These are phyloP conservation scores for Labeo calbasu DNA, from an alignment of 2,797 vertebrate genomes.

Conservation along the genomic window DNA sequence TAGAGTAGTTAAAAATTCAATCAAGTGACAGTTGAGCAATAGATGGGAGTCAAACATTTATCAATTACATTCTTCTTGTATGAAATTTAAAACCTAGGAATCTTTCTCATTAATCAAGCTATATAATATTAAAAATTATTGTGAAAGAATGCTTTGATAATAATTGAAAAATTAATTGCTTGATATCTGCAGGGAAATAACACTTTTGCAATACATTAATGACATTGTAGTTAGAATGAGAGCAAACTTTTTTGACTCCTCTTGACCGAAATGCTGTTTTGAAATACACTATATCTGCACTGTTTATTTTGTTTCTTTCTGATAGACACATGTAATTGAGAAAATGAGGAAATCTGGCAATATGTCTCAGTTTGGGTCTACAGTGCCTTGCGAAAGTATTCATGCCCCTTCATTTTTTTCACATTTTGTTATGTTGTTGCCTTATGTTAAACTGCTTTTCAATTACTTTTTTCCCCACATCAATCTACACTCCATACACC, in stretches of 20 bases:
- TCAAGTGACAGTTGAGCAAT: slow-evolving; percentile 40
- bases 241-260: slow-evolving; percentile 20
- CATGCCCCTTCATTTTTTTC: too few species aligned
- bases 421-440: too few species aligned
- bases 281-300: neutral
- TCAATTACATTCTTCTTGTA: slow-evolving; percentile 60
- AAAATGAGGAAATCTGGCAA: neutral
- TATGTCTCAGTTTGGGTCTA: neutral
- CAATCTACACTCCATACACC: too few species aligned
- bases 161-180: slow-evolving; percentile 69
- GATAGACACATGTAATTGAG: neutral
- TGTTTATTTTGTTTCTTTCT: slow-evolving; percentile 7
- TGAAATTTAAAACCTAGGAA: slow-evolving; percentile 56
- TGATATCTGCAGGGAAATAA: slow-evolving; percentile 62
- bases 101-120: slow-evolving; percentile 64
- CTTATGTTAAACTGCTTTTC: too few species aligned
- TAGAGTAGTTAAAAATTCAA: slow-evolving; percentile 58
- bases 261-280: slow-evolving; percentile 6
- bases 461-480: too few species aligned
- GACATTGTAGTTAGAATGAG: slow-evolving; percentile 52
- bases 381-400: too few species aligned
- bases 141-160: slow-evolving; percentile 55
- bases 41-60: slow-evolving; percentile 28
- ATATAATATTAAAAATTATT: slow-evolving; percentile 54
- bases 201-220: slow-evolving; percentile 53